These are phyloP conservation scores for Phylloscopus collybita DNA, from an alignment of 2,797 vertebrate species.

Conservation along the genomic window DNA sequence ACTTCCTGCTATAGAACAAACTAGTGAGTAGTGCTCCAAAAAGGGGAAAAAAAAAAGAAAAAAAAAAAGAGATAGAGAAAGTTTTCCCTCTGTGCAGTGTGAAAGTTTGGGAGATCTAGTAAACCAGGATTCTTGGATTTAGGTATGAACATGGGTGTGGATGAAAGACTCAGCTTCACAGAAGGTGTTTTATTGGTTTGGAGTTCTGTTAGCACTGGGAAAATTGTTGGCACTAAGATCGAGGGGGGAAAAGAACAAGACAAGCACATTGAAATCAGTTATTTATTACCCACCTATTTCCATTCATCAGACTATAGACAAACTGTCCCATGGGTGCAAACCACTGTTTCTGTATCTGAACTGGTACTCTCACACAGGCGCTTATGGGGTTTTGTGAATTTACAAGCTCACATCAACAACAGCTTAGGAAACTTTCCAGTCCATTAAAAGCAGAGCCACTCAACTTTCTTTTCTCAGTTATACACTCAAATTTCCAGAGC, in stretches of 20 bases:
- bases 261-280: neutral
- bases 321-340: neutral
- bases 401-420: neutral
- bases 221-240: neutral
- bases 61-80: accelerated
- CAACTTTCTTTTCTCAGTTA: neutral
- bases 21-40: neutral
- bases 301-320: neutral
- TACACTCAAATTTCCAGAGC: neutral
- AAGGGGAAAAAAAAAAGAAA: neutral
- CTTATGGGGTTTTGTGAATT: neutral
- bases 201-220: neutral
- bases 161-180: neutral
- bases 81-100: neutral
- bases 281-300: neutral
- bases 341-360: neutral
- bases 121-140: neutral
- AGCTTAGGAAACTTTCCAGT: neutral
- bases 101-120: neutral
- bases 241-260: neutral
- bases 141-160: neutral
- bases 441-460: neutral
- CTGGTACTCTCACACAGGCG: accelerated
- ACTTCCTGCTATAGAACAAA: neutral
- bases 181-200: neutral